phyloP scores from a whole-genome alignment of 2,113 vertebrate species.

The Cebus imitator region DNA sequence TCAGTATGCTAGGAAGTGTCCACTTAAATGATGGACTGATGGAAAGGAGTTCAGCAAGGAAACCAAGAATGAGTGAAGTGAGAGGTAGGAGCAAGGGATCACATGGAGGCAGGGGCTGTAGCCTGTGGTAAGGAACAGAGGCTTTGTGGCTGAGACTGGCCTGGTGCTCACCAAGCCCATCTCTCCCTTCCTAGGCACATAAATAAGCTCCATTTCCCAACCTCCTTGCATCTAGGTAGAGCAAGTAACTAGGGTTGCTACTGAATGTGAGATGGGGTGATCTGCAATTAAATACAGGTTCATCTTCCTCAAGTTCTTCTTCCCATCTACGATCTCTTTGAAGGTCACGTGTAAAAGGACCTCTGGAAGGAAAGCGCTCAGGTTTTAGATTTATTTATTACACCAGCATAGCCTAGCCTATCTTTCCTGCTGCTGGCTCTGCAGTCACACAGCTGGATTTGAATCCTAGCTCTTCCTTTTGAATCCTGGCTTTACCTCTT shows the following conservation, averaged over 20 bases:
- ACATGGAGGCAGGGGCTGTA: background rate
- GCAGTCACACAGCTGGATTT: background rate
- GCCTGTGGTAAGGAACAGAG: background rate
- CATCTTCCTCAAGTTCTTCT: background rate
- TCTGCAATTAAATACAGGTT: background rate
- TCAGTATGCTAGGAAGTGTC: background rate
- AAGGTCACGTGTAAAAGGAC: background rate
- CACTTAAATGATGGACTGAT: background rate
- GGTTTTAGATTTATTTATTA: background rate
- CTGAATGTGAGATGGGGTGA: background rate
- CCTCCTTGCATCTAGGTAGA: background rate
- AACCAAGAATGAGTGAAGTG: background rate
- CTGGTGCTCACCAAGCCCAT: background rate
- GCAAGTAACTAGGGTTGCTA: too few species aligned
- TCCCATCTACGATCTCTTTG: background rate
- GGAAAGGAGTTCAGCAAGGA: background rate
- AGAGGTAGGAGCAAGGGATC: background rate
- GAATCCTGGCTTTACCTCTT: background rate
- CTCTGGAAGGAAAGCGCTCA: background rate
- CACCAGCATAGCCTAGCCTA: accelerated
- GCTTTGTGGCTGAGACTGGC: background rate
- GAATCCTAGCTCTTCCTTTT: background rate
- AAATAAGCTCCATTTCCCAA: background rate
- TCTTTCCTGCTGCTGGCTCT: background rate
- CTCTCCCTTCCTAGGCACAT: background rate